phyloP scores from a whole-genome alignment of 2,888 invertebrate species.

The Drosophila aldrichi region DNA sequence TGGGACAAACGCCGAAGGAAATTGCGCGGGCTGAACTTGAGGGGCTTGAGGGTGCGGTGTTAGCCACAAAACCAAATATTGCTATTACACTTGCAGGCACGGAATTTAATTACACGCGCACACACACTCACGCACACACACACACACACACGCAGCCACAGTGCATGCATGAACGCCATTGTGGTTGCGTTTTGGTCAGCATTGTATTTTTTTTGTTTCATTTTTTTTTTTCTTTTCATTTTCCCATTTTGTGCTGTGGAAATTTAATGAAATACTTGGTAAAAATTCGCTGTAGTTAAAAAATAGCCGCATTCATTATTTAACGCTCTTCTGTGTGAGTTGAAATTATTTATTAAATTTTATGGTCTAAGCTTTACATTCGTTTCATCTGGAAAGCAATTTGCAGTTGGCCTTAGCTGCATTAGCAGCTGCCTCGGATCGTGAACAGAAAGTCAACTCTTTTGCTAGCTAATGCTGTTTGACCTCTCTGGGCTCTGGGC shows the following conservation, averaged over 20 bases:
- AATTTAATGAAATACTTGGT: slow-evolving; percentile 51
- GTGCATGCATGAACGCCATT: slow-evolving; percentile 25
- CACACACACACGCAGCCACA: neutral
- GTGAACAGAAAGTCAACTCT: slow-evolving; percentile 20
- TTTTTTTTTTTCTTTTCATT: slow-evolving; percentile 11
- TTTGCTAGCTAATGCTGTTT: slow-evolving; percentile 41
- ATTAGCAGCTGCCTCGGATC: slow-evolving; percentile 9
- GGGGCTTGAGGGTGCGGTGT: slow-evolving; percentile 15
- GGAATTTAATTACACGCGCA: slow-evolving; percentile 75
- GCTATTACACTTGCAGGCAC: slow-evolving; percentile 69
- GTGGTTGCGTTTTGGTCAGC: slow-evolving; percentile 42
- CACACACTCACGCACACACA: slow-evolving; percentile 13
- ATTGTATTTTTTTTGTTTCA: slow-evolving; percentile 5
- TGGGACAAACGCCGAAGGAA: slow-evolving; percentile 51
- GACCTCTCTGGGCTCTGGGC: slow-evolving; percentile 37
- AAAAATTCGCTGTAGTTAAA: slow-evolving; percentile 5
- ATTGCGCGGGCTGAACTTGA: slow-evolving; percentile 26
- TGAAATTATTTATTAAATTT: slow-evolving; percentile 7
- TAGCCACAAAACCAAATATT: slow-evolving; percentile 74
- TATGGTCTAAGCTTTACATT: neutral
- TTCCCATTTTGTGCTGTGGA: slow-evolving; percentile 26
- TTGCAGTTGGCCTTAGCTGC: slow-evolving; percentile 3
- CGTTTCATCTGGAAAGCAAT: neutral
- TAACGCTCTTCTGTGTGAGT: neutral
- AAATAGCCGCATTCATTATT: neutral